Evolutionary conservation across 2,888 invertebrate species (phyloP).

Genomic region (Lasioglossum lativentre): DNA sequence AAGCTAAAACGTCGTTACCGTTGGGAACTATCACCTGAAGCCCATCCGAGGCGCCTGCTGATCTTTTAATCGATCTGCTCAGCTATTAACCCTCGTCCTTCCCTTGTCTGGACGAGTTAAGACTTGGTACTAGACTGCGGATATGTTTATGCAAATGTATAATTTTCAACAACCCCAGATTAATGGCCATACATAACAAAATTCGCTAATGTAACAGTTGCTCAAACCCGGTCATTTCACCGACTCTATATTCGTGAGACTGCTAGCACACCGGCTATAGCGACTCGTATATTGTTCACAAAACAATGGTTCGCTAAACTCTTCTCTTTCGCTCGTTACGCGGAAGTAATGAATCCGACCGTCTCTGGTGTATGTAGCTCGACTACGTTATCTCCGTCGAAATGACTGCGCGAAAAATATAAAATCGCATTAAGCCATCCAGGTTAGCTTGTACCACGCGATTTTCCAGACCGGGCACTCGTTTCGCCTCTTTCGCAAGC

Average conservation of each 20-base stretch:
- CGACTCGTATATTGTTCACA: not conserved
- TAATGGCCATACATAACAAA: too few species aligned
- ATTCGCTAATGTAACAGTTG: too few species aligned
- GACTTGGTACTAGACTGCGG: too few species aligned
- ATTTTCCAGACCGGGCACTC: not conserved
- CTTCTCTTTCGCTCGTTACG: not conserved
- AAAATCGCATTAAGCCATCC: not conserved
- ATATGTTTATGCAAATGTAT: too few species aligned
- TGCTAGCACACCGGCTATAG: not conserved
- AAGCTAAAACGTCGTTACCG: slow-evolving; percentile 74
- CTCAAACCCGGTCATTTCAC: too few species aligned
- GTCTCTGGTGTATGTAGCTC: not conserved
- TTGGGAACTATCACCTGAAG: not conserved
- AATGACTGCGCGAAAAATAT: not conserved
- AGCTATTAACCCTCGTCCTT: not conserved
- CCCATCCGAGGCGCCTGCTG: not conserved
- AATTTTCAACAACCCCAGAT: too few species aligned
- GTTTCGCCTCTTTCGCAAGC: not conserved
- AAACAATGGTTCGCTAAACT: not conserved
- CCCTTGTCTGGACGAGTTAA: not conserved
- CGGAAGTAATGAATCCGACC: not conserved
- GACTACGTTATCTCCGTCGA: not conserved
- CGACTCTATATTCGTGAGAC: too few species aligned
- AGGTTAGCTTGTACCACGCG: not conserved
- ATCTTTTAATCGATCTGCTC: not conserved